Evolutionary conservation across 2,797 vertebrate species (phyloP).

Genomic region (Brachyalestes nurse): DNA sequence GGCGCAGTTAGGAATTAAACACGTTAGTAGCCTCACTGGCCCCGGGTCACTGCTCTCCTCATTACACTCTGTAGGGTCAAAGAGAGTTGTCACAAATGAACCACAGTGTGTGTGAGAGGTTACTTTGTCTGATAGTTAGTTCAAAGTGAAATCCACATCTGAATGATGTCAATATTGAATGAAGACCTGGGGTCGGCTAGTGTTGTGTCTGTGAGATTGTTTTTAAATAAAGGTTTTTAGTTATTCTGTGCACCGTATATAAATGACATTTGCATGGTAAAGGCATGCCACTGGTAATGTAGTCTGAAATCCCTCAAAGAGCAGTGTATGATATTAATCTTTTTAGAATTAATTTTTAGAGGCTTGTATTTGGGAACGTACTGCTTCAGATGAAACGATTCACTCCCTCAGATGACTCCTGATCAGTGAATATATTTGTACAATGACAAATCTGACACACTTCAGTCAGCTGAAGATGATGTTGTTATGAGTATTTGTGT

Average conservation of each 20-base stretch:
- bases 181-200: not conserved
- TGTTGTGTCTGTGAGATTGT: too few species aligned
- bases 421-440: not conserved
- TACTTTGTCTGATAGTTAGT: not conserved
- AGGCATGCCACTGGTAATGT: too few species aligned
- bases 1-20: conserved; percentile 18
- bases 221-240: too few species aligned
- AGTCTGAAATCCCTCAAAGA: too few species aligned
- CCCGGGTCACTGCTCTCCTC: not conserved
- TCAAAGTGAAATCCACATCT: not conserved
- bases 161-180: not conserved
- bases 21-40: not conserved
- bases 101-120: not conserved
- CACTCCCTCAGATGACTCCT: not conserved
- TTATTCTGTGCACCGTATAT: too few species aligned
- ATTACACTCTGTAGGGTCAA: not conserved
- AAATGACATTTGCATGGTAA: too few species aligned
- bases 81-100: not conserved
- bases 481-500: not conserved
- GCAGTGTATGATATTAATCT: too few species aligned
- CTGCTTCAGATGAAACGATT: not conserved
- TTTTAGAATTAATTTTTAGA: not conserved
- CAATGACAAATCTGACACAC: not conserved
- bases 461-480: not conserved
- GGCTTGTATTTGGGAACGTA: not conserved